Evolutionary conservation across 2,888 invertebrate species (phyloP).

Genomic region (Seira sanloemensis): DNA sequence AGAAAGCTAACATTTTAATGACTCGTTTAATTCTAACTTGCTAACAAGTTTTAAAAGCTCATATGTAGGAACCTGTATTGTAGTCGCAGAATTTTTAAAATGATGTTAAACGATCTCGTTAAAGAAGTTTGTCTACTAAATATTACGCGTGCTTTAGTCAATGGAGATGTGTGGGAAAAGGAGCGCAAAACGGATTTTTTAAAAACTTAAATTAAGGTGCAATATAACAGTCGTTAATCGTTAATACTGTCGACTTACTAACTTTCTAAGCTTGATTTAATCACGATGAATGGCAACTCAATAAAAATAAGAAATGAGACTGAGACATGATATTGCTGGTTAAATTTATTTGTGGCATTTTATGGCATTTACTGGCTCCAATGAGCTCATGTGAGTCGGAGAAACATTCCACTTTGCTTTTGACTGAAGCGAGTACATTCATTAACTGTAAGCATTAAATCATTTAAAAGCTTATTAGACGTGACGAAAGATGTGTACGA

Average conservation of each 20-base stretch:
- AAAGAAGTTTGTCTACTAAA: background rate
- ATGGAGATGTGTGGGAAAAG: background rate
- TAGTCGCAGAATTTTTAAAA: no score
- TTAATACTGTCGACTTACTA: background rate
- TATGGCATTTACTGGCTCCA: no score
- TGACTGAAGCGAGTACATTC: no score
- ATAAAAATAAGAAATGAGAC: background rate
- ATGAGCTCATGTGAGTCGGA: no score
- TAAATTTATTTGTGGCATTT: no score
- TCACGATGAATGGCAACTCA: background rate
- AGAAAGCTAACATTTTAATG: background rate
- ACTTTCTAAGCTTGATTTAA: background rate
- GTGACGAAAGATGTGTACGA: no score
- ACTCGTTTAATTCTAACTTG: no score
- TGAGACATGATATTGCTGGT: background rate
- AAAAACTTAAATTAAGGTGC: background rate
- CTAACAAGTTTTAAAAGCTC: no score
- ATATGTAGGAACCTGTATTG: no score
- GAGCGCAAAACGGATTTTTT: background rate
- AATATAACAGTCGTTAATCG: background rate
- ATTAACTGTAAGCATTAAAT: no score
- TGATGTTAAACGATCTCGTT: conserved; percentile 39
- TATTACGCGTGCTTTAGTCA: background rate
- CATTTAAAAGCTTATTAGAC: no score
- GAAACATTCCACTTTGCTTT: no score